These are phyloP conservation scores for Stichodactyla helianthus DNA, from an alignment of 64 coral and sea anemone genomes.

Conservation along the genomic window DNA sequence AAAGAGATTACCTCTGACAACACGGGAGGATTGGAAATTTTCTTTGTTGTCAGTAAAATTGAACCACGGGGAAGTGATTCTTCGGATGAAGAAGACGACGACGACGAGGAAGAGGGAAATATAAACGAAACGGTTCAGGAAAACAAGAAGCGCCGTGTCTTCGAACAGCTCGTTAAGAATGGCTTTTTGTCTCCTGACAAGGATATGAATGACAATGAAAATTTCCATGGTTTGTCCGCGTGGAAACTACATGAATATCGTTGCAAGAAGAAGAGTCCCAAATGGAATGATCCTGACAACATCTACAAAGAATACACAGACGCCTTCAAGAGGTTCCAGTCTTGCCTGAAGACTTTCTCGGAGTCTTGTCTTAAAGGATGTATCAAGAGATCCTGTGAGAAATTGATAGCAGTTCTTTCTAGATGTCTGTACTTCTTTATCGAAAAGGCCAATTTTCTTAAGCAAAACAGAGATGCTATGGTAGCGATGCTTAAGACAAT, in stretches of 20 bases:
- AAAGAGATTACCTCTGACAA: slow-evolving; percentile 27
- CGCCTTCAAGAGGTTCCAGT: slow-evolving; percentile 45
- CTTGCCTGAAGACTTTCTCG: slow-evolving; percentile 32
- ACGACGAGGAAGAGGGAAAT: slow-evolving; percentile 16
- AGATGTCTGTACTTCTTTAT: slow-evolving; percentile 64
- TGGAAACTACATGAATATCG: slow-evolving; percentile 41
- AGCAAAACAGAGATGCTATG: slow-evolving; percentile 14
- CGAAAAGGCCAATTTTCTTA: slow-evolving; percentile 48
- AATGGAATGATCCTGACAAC: not conserved
- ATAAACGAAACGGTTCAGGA: not conserved
- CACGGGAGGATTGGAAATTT: slow-evolving; percentile 26
- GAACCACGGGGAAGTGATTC: slow-evolving; percentile 16
- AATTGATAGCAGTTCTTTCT: slow-evolving; percentile 27
- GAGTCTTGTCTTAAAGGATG: slow-evolving; percentile 31
- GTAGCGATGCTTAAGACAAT: slow-evolving; percentile 18
- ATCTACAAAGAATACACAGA: slow-evolving; percentile 30
- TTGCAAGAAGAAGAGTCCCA: slow-evolving; percentile 12
- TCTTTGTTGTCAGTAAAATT: slow-evolving; percentile 56
- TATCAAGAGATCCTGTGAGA: slow-evolving; percentile 5
- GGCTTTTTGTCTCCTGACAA: slow-evolving; percentile 11
- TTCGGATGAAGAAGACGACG: slow-evolving; percentile 57
- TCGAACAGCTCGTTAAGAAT: slow-evolving; percentile 42
- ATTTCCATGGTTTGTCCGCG: slow-evolving; percentile 59
- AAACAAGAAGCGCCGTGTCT: slow-evolving; percentile 46
- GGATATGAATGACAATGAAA: slow-evolving; percentile 8